Percentiles rank a stretch among this genome's conserved stretches.
Conservation (phyloP, 1,140 invertebrate species). For the Maconellicoccus hirsutus region DNA sequence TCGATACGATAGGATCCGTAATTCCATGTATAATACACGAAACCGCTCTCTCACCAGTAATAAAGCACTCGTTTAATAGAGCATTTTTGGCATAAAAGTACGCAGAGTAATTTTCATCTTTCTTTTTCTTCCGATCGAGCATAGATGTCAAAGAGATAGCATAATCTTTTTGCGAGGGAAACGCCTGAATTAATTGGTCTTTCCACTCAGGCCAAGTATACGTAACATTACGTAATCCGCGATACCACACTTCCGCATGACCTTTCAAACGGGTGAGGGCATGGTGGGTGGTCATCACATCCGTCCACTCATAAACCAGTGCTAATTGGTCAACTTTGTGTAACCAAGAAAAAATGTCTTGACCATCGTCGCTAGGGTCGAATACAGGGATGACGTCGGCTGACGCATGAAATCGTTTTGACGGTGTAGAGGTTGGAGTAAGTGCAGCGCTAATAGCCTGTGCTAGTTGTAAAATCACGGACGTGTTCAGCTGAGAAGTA, state of each 20-base stretch:
- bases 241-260: neutral
- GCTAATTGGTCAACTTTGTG: neutral
- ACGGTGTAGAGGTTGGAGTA: neutral
- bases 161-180: neutral
- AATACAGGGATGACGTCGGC: neutral
- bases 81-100: neutral
- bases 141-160: neutral
- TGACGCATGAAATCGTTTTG: neutral
- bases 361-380: neutral
- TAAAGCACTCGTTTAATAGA: neutral
- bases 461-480: neutral
- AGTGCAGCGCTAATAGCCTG: neutral
- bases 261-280: neutral
- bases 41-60: neutral
- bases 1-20: neutral
- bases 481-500: neutral
- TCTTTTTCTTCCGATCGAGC: neutral
- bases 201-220: neutral
- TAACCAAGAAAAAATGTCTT: neutral
- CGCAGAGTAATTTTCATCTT: neutral
- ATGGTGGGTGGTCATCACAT: neutral
- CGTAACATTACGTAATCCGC: neutral
- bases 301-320: neutral
- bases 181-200: neutral
- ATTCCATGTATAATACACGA: neutral